These are phyloP conservation scores for Oxytorus armatus DNA, from an alignment of 2,888 invertebrate species.

Conservation along the genomic window DNA sequence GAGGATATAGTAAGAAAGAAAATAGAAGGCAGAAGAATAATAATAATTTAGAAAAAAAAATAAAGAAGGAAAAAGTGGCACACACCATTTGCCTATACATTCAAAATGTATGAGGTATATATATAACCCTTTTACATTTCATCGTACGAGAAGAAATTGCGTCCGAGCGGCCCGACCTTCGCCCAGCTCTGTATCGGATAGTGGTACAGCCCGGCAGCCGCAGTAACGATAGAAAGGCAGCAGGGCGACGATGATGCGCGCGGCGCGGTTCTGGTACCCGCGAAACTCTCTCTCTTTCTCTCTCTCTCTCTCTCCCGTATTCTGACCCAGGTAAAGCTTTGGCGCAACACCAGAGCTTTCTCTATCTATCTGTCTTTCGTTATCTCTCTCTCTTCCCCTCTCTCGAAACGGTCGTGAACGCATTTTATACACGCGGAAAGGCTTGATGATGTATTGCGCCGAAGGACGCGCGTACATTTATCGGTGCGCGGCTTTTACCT, in stretches of 20 bases:
- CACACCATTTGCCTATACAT: too few relatives aligned
- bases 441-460: slow-evolving; percentile 25
- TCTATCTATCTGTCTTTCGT: neutral
- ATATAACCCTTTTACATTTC: slow-evolving; percentile 1
- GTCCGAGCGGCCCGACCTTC: slow-evolving; percentile 35
- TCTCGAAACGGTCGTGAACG: neutral
- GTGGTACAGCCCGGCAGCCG: slow-evolving; percentile 29
- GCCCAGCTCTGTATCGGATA: slow-evolving; percentile 17
- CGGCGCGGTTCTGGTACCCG: slow-evolving; percentile 32
- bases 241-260: slow-evolving; percentile 29
- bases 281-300: slow-evolving; percentile 12
- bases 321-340: slow-evolving; percentile 23
- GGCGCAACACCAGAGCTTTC: slow-evolving; percentile 26
- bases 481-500: slow-evolving; percentile 63
- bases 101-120: neutral
- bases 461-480: slow-evolving; percentile 59
- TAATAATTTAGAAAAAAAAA: neutral
- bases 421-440: slow-evolving; percentile 16
- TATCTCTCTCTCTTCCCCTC: neutral
- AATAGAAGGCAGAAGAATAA: too few relatives aligned
- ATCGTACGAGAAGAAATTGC: slow-evolving; percentile 15
- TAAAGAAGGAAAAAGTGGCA: neutral
- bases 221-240: slow-evolving; percentile 39
- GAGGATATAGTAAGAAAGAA: too few relatives aligned
- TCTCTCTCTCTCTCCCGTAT: slow-evolving; percentile 10